A percentile compares a stretch with the other conserved stretches of the same genome.
These are phyloP conservation scores for Zaprionus tsacasi DNA, from an alignment of 1,140 invertebrate genomes.

Conservation along the genomic window DNA sequence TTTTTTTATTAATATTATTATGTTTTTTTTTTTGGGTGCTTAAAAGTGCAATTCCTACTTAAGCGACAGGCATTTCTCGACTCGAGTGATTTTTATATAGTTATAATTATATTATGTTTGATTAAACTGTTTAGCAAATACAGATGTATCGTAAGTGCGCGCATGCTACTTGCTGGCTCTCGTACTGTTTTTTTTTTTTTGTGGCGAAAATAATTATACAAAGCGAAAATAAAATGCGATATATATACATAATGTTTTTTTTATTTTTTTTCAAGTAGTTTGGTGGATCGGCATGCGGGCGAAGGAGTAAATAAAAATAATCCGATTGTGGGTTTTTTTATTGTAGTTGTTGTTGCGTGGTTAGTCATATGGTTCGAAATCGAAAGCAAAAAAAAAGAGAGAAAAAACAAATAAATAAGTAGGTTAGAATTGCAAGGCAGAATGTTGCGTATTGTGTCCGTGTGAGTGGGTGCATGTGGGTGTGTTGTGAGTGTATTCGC, in stretches of 20 bases:
- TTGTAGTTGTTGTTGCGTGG: constrained; percentile 30
- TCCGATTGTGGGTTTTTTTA: constrained; percentile 32
- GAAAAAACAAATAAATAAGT: constrained; percentile 42
- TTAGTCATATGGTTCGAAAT: constrained; percentile 35
- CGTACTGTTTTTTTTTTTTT: constrained; percentile 41
- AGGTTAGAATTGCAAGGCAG: constrained; percentile 35
- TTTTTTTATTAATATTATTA: neutral
- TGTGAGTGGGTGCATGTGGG: constrained; percentile 20
- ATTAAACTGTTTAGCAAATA: constrained; percentile 27
- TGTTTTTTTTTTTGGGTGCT: constrained; percentile 41
- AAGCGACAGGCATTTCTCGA: constrained; percentile 49
- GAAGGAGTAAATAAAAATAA: constrained; percentile 25
- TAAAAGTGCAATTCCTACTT: constrained; percentile 51
- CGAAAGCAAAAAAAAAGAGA: constrained; percentile 25
- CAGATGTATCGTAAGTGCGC: constrained; percentile 34
- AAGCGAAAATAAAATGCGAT: neutral
- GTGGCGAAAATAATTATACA: neutral
- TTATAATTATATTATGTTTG: constrained; percentile 3
- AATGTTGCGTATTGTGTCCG: constrained; percentile 24
- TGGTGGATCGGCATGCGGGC: neutral
- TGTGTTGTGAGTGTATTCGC: neutral
- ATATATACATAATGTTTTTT: constrained; percentile 4
- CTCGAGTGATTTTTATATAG: constrained; percentile 22
- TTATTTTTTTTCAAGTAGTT: neutral
- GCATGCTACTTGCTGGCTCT: constrained; percentile 74